Evolutionary conservation across 1,140 invertebrate genomes (phyloP), one percentile per base, ranked within the genome.

Genomic region (Spodoptera frugiperda): DNA sequence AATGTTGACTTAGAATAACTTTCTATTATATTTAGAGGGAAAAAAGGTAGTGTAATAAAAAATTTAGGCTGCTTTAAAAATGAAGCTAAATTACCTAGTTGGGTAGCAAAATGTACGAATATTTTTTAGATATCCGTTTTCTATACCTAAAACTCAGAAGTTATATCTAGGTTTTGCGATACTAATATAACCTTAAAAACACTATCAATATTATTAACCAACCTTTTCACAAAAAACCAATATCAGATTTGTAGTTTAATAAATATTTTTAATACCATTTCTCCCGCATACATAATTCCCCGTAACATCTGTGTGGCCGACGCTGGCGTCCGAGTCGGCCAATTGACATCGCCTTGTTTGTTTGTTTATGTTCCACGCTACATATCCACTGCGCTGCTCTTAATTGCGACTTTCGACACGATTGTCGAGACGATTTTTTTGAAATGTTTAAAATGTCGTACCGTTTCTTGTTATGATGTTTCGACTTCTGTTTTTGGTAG

Each of bases 381-480:
- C 90, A 88, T 91, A 84, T 86, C 79, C 33, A 39, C 80, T 88
- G 80, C 80, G 46, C 33, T 80, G 82, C 71, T 78, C 86, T 89
- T 91, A 91, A 91, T 90, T 91, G 85, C 84, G 67, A 83, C 82
- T 87, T 84, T 88, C 84, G 78, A 85, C 71, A 59, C 71, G 55
- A 59, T 73, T 73, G 71, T 59, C 15, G 48, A 19, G 55, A 73
- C 48, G 17, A 65, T n/a, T 55, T 49, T 73, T 48, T 65, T 65
- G n/a, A n/a, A n/a, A n/a, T n/a, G n/a, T n/a, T n/a, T n/a, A n/a
- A n/a, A 48, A 25, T 19, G 61, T 21, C 15, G 1, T 39, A 12
- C 9, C 17, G 21, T 46, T 63, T 63, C 33, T 63, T n/a, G n/a
- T 63, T 63, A 48, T 63, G 46, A 44, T 48, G 21, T 19, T 49